Evolutionary conservation across 2,113 vertebrate species (phyloP).

Genomic region (Riparia riparia): DNA sequence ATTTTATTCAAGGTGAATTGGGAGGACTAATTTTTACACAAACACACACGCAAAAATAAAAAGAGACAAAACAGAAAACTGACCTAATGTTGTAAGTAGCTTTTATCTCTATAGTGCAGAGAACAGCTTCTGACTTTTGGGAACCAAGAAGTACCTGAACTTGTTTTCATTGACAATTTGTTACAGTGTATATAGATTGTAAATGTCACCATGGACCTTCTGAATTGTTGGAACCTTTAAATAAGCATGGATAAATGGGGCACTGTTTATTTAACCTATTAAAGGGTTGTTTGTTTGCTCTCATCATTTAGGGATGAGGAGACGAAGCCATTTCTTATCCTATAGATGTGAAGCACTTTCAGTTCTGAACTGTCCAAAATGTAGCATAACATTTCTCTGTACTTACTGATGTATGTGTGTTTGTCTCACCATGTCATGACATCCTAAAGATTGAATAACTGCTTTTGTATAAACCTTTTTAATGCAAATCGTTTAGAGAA

Average conservation of each 20-base stretch:
- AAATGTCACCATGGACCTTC: background rate
- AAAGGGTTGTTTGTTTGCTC: conserved; percentile 62
- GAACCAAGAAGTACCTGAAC: background rate
- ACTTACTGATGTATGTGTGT: conserved; percentile 3
- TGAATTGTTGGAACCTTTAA: conserved; percentile 22
- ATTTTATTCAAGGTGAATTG: background rate
- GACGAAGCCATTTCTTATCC: conserved; percentile 69
- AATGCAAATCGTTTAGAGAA: conserved; percentile 14
- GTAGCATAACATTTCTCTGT: conserved; percentile 58
- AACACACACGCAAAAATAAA: background rate
- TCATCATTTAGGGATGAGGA: conserved; percentile 60
- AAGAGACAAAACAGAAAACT: background rate
- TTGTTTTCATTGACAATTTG: conserved; percentile 14
- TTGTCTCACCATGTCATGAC: conserved; percentile 29
- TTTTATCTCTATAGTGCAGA: background rate
- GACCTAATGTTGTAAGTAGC: background rate
- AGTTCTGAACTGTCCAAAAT: conserved; percentile 38
- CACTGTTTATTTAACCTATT: conserved; percentile 61
- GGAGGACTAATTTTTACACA: background rate
- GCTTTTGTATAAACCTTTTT: conserved; percentile 27
- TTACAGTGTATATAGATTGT: conserved; percentile 39
- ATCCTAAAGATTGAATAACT: background rate
- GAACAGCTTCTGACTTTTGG: background rate
- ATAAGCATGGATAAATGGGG: conserved; percentile 40
- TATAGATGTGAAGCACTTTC: conserved; percentile 71